Evolutionary conservation across 2,797 vertebrate genomes (phyloP).

Genomic region (Macroramphosus scolopax): DNA sequence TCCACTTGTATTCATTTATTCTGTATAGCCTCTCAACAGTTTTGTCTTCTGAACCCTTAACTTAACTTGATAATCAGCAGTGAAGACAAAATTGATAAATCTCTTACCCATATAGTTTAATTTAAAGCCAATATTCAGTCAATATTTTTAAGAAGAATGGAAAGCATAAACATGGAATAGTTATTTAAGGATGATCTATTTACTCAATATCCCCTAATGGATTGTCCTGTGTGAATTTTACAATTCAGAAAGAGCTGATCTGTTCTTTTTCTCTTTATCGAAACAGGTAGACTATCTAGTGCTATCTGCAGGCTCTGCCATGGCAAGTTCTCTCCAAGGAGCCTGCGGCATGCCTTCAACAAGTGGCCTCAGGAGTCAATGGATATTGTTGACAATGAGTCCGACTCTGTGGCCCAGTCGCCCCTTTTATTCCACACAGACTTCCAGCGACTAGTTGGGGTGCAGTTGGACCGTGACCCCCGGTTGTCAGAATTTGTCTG

Average conservation of each 20-base stretch:
- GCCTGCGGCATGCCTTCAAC: slow-evolving; percentile 86
- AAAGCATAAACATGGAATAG: no score
- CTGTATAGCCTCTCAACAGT: no score
- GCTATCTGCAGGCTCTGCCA: slow-evolving; percentile 92
- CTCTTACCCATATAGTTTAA: no score
- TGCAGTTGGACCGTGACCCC: slow-evolving; percentile 84
- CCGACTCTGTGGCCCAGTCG: slow-evolving; percentile 54
- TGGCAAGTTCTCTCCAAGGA: slow-evolving; percentile 89
- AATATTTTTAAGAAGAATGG: no score
- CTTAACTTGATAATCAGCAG: no score
- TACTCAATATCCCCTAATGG: not conserved
- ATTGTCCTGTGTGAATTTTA: no score
- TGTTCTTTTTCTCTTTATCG: not conserved
- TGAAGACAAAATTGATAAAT: no score
- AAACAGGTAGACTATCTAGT: slow-evolving; percentile 72
- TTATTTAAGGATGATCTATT: no score
- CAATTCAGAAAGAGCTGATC: not conserved
- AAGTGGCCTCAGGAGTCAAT: slow-evolving; percentile 67
- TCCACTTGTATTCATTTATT: no score
- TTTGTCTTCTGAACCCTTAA: no score
- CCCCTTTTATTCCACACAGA: slow-evolving; percentile 85
- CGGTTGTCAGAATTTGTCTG: slow-evolving; percentile 87
- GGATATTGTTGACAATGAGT: slow-evolving; percentile 53
- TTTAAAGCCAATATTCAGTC: no score
- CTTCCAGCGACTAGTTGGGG: slow-evolving; percentile 90